These are phyloP conservation scores for Lithobates pipiens DNA, from an alignment of 2,797 vertebrate species.

Conservation along the genomic window DNA sequence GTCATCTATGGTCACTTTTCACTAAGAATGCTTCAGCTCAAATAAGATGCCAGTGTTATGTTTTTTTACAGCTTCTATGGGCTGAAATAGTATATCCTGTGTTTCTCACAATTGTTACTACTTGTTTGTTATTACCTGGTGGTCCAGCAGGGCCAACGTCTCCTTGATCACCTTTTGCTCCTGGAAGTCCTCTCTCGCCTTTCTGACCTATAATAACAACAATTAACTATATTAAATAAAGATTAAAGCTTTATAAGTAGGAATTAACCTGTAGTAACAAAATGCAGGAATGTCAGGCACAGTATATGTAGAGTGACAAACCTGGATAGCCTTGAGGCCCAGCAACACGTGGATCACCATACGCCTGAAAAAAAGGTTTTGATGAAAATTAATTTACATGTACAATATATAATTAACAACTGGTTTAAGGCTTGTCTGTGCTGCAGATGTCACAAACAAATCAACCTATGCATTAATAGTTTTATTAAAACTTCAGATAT, in stretches of 20 bases:
- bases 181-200: conserved; percentile 70
- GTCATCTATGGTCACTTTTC: too few species aligned
- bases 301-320: conserved; percentile 42
- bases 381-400: neutral
- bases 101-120: neutral
- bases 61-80: too few species aligned
- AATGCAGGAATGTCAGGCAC: neutral
- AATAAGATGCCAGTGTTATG: too few species aligned
- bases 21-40: too few species aligned
- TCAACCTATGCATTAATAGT: too few species aligned
- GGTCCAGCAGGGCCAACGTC: conserved; percentile 83
- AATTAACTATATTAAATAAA: neutral
- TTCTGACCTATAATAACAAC: conserved; percentile 69
- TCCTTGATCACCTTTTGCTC: conserved; percentile 90
- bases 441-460: neutral
- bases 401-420: neutral
- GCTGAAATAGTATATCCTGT: too few species aligned
- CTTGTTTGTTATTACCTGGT: conserved; percentile 77
- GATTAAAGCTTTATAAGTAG: neutral
- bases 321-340: conserved; percentile 70
- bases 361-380: conserved; percentile 66
- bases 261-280: neutral
- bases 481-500: too few species aligned
- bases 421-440: neutral
- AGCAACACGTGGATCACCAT: conserved; percentile 64